Conservation (phyloP, 2,797 vertebrate species). For the Pyrocephalus nanus region DNA sequence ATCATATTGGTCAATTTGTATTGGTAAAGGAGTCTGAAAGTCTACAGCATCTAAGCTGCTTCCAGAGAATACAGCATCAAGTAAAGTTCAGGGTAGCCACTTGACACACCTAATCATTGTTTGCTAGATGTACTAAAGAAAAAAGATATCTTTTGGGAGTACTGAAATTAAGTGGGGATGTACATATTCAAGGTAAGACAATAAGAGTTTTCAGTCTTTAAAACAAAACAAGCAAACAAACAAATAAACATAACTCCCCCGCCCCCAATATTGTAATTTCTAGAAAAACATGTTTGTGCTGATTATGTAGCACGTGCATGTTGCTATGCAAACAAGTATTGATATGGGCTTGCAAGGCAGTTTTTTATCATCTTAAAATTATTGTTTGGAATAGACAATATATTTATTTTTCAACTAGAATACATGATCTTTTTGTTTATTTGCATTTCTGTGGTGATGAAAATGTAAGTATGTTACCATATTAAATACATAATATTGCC, state of each 20-base stretch:
- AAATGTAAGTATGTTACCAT: not conserved
- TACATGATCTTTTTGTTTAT: not conserved
- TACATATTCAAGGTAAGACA: not conserved
- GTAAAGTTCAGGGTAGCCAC: not conserved
- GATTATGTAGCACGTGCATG: not conserved
- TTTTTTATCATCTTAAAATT: not conserved
- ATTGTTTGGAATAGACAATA: not conserved
- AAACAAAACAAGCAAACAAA: not conserved
- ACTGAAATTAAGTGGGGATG: not conserved
- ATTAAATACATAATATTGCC: not conserved
- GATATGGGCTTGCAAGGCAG: not conserved
- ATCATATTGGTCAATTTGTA: slow-evolving; percentile 20
- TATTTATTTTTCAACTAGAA: not conserved
- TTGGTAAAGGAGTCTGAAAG: slow-evolving; percentile 49
- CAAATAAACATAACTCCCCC: not conserved
- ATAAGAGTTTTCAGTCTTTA: not conserved
- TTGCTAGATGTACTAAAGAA: not conserved
- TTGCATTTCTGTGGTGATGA: not conserved
- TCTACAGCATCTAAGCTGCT: slow-evolving; percentile 22
- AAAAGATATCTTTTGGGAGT: not conserved
- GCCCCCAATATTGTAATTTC: not conserved
- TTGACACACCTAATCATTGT: not conserved
- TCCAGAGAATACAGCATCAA: not conserved
- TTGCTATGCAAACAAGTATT: not conserved
- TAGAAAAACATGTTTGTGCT: not conserved